A percentile compares a stretch with the other conserved stretches of the same genome.
Evolutionary conservation across 2,888 invertebrate genomes (phyloP).

Genomic region (Hipparchia sbordonii): DNA sequence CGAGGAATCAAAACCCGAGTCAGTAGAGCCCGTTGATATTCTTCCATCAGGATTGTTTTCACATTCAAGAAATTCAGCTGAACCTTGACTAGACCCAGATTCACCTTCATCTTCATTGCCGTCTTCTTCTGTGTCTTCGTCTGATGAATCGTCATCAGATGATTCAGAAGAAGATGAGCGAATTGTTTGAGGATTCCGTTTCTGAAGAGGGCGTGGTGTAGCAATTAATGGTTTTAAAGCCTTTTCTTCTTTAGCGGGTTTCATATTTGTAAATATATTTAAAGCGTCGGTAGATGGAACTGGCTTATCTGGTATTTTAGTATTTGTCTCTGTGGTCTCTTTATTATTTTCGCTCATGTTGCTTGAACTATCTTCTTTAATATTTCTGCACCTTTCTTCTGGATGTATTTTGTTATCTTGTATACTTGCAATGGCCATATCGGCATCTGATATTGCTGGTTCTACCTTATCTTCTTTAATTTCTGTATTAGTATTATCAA

Average conservation of each 20-base stretch:
- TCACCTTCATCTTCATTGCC: conserved; percentile 65
- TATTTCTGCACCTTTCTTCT: neutral
- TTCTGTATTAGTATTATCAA: neutral
- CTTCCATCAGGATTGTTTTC: conserved; percentile 81
- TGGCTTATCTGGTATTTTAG: conserved; percentile 6
- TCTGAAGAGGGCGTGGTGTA: conserved; percentile 84
- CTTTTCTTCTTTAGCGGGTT: conserved; percentile 79
- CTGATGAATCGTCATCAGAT: conserved; percentile 75
- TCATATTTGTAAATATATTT: conserved; percentile 45
- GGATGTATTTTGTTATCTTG: neutral
- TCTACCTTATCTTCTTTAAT: conserved; percentile 1
- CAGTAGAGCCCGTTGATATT: conserved; percentile 90
- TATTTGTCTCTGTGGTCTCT: neutral
- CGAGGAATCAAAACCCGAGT: conserved; percentile 91
- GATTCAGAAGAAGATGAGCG: conserved; percentile 72
- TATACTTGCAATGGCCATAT: conserved; percentile 33
- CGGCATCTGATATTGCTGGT: conserved; percentile 16
- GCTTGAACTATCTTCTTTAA: neutral
- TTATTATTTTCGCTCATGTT: neutral
- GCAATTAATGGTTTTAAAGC: conserved; percentile 82
- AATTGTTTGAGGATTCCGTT: conserved; percentile 71
- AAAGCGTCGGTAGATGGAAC: neutral
- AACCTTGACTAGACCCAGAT: conserved; percentile 70
- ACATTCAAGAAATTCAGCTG: conserved; percentile 73
- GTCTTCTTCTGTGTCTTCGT: conserved; percentile 44